These are phyloP conservation scores for Cephus runcator DNA, from an alignment of 2,888 invertebrate species.

Conservation along the genomic window DNA sequence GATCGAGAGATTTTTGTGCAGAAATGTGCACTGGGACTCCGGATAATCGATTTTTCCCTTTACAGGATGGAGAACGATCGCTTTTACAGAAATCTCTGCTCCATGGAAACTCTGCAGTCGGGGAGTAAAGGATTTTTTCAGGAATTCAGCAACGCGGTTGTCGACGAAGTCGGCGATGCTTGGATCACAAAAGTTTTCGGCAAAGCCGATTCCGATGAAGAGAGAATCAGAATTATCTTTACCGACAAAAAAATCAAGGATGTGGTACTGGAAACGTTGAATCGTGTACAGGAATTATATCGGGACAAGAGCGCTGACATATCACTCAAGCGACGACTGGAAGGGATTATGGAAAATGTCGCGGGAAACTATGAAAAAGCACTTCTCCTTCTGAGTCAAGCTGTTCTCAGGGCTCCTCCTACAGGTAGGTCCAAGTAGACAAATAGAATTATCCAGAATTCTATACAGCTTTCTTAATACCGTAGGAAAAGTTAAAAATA, in stretches of 20 bases:
- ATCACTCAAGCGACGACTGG: constrained; percentile 71
- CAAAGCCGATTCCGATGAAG: constrained; percentile 69
- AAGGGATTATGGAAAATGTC: constrained; percentile 71
- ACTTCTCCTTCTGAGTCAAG: constrained; percentile 75
- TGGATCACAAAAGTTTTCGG: constrained; percentile 75
- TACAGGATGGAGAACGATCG: constrained; percentile 41
- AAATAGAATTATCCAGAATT: not conserved
- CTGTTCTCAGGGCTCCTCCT: constrained; percentile 77
- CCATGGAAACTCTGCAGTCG: constrained; percentile 79
- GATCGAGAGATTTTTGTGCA: not conserved
- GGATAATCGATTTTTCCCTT: not conserved
- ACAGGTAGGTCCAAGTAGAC: constrained; percentile 65
- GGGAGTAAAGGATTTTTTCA: constrained; percentile 81
- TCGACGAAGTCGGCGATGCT: constrained; percentile 67
- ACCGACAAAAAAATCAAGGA: constrained; percentile 67
- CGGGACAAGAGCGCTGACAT: constrained; percentile 75
- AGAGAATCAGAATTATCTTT: constrained; percentile 70
- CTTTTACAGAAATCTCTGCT: constrained; percentile 75
- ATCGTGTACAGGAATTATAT: constrained; percentile 75
- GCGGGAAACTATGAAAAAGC: constrained; percentile 71
- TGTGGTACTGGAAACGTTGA: constrained; percentile 70
- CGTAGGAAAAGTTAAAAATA: constrained; percentile 47
- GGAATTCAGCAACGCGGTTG: constrained; percentile 73
- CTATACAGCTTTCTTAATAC: not conserved
- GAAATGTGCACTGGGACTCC: not conserved